Evolutionary conservation across 2,797 vertebrate species (phyloP).

Genomic region (Acipenser ruthenus): DNA sequence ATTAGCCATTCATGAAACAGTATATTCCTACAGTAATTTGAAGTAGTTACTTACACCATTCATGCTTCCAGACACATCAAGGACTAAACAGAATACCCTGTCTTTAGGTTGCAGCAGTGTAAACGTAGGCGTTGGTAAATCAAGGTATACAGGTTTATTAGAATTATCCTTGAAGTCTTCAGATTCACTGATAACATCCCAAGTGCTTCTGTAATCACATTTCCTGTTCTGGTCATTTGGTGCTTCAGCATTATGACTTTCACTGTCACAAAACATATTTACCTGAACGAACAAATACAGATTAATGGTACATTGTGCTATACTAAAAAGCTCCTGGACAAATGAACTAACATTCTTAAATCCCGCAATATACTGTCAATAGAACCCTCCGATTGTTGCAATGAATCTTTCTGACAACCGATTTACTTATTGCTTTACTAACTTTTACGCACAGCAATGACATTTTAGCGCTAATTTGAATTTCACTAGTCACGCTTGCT

Average conservation of each 20-base stretch:
- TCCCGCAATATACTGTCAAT: too few species aligned
- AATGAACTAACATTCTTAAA: too few species aligned
- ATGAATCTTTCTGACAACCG: too few species aligned
- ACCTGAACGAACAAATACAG: neutral
- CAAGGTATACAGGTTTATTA: neutral
- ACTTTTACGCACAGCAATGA: too few species aligned
- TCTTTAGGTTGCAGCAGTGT: neutral
- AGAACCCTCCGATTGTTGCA: too few species aligned
- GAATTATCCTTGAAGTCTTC: neutral
- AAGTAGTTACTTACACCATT: neutral
- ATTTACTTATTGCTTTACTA: too few species aligned
- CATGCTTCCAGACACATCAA: neutral
- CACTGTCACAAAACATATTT: neutral
- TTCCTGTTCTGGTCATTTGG: neutral
- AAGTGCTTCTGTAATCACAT: neutral
- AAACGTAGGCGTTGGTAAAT: neutral
- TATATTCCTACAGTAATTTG: too few species aligned
- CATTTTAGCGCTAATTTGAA: too few species aligned
- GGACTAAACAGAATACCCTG: neutral
- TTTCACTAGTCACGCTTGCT: too few species aligned
- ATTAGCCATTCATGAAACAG: too few species aligned
- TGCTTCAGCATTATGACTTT: neutral
- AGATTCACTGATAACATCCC: neutral
- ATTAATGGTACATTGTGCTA: too few species aligned
- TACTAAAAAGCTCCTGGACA: too few species aligned